Base-by-base conservation (phyloP, 2,888 invertebrate species). In the Drosophila formosana region DNA sequence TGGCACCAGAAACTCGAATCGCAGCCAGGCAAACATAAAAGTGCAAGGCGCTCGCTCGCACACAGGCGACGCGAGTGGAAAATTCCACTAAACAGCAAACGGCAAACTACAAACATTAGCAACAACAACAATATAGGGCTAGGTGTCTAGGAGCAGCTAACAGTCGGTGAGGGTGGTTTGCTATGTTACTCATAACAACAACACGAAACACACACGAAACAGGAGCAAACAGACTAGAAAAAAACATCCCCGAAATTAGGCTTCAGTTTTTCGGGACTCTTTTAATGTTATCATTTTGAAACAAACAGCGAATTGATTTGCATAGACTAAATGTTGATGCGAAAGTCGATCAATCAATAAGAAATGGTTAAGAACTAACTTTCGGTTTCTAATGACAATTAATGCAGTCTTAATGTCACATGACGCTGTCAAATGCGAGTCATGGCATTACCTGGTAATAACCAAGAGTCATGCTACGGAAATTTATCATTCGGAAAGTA, bases 241-340 rank as follows among this genome's bases (percentile, higher is more conserved):
- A 47, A 63, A 85, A 61, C 82, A 82, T 88, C 86, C 89, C 83
- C 84, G 84, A 84, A 88, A 88, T 87, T 84, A 84, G 76, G 65
- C 89, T 84, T 87, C 26, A 72, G 51, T 83, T 78, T 78, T 76
- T 72, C 39, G 56, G 43, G 8, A 37, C 18, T 41, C 56, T 3
- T 37, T 47, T 37, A 50, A 39, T 72, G 80, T 89, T 83, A 88
- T 88, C 77, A 73, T 60, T 61, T 61, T 55, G 50, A 78, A 73
- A 76, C 71, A 75, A 72, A 75, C 72, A 61, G 30, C 39, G 43
- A 57, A 71, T 30, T 66, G 56, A 80, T 84, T 85, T 87, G 82
- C 88, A 82, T 87, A 58, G 11, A 23, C 77, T 61, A 66, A 80
- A 65, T 63, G 6, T 43, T n/a, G 11, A 52, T 55, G 53, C 26